Evolutionary conservation across 1,140 invertebrate genomes (phyloP).

Genomic region (Lepidurus apus): DNA sequence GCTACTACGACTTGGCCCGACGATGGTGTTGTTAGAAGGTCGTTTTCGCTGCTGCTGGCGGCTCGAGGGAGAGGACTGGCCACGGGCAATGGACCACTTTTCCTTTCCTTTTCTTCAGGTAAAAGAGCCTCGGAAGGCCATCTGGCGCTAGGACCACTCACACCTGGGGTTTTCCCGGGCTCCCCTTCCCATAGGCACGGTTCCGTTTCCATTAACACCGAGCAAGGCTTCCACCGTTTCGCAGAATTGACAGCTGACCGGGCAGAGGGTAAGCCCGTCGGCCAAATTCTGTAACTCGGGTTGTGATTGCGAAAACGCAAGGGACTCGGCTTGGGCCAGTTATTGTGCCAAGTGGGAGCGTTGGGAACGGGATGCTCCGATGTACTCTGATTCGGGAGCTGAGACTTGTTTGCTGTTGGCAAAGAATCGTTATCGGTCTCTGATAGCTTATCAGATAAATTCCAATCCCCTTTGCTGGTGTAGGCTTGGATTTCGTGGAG

Average conservation of each 20-base stretch:
- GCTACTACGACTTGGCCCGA: background rate
- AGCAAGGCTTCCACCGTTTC: background rate
- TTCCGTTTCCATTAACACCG: background rate
- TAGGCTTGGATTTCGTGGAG: conserved; percentile 33
- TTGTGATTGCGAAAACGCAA: background rate
- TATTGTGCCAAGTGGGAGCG: background rate
- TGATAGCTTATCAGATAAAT: conserved; percentile 23
- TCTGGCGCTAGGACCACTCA: background rate
- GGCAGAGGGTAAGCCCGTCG: conserved; percentile 25
- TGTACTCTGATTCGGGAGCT: background rate
- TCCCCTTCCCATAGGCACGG: background rate
- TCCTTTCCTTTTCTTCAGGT: background rate
- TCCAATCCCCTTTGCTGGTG: conserved; percentile 33
- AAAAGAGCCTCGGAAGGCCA: background rate
- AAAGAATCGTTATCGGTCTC: background rate
- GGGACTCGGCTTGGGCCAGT: too few species aligned
- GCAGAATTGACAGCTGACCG: background rate
- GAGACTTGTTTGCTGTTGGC: background rate
- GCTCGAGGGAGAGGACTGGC: background rate
- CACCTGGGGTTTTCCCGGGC: background rate
- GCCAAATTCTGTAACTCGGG: conserved; percentile 28
- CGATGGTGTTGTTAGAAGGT: background rate
- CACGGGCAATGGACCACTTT: background rate
- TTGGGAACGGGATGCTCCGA: background rate
- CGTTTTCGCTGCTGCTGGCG: background rate